Base-by-base conservation (phyloP, 2,797 vertebrate species). In the Aplochiton taeniatus region DNA sequence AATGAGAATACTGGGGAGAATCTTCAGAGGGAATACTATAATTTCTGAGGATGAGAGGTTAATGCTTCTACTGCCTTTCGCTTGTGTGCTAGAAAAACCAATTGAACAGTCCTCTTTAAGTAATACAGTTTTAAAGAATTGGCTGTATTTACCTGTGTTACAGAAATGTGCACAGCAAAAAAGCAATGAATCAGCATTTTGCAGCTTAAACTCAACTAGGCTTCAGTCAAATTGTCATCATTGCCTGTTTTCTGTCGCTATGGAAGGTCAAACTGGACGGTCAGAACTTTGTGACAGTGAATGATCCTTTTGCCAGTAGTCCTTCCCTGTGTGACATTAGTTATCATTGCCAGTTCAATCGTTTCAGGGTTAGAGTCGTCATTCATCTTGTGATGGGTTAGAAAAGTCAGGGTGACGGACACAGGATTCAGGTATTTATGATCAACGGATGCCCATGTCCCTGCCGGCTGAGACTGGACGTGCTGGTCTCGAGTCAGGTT, bases 341-440 rank as follows among this genome's bases (percentile, higher is more conserved):
- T 90, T 89, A 90, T 90, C 82, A 87, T 87, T 69, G 82, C 80
- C 73, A 60, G 72, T 76, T 85, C 76, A 90, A 86, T 88, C 83
- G 50, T 87, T 85, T 87, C 87, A 89, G 88, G 89, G 89, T 87
- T 86, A 81, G 83, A 61, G 54, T 50, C 49, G 75, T 76, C 83
- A 89, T 93, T 88, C 84, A 91, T 92, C 89, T 86, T 69, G 65
- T n/a, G 78, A 52, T 76, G 83, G 84, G 85, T 76, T 76, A 68
- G 79, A 75, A 77, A 77, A 76, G 71, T 82, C 75, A 49, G 49
- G 70, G 72, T 77, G 79, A 80, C 73, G 75, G 79, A 83, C 74
- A 70, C 65, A 63, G 72, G 63, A 82, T 77, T 66, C 76, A 67
- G 65, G 80, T 87, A 87, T 89, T 90, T 90, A 89, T 89, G 87